Percentiles rank a stretch among this genome's conserved stretches.
These are phyloP conservation scores for Barnardius zonarius DNA, from an alignment of 2,113 vertebrate species.

Conservation along the genomic window DNA sequence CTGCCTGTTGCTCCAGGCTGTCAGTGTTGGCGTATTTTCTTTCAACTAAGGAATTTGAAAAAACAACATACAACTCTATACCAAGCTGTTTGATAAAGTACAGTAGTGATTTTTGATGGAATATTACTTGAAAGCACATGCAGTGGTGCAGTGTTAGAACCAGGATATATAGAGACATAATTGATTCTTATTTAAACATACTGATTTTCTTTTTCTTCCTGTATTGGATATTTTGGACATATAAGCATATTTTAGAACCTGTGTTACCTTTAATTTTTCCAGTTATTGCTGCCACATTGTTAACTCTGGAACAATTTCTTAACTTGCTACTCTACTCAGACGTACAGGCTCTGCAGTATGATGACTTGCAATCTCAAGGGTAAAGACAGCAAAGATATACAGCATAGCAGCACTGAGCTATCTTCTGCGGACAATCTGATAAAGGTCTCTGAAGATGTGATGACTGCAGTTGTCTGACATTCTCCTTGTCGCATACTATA, in stretches of 20 bases:
- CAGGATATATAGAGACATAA: neutral
- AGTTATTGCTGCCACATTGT: neutral
- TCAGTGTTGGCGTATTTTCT: neutral
- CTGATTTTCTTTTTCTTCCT: neutral
- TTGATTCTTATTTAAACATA: neutral
- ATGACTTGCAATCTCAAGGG: neutral
- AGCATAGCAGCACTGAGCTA: neutral
- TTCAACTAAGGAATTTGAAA: neutral
- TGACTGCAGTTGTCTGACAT: neutral
- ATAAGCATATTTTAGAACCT: neutral
- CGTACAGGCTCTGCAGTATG: neutral
- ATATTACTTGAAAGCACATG: neutral
- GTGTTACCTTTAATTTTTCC: neutral
- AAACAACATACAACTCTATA: neutral
- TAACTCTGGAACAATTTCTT: neutral
- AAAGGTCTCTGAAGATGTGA: accelerated
- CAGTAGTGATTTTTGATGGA: neutral
- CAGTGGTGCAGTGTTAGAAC: neutral
- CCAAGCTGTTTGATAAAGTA: neutral
- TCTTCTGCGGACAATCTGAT: neutral
- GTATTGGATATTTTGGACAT: neutral
- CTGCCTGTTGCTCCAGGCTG: neutral
- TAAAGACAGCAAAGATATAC: neutral
- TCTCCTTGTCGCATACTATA: neutral
- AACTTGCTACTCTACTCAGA: neutral